Conservation (phyloP, 2,113 vertebrate species). For the Cygnus buccinator region DNA sequence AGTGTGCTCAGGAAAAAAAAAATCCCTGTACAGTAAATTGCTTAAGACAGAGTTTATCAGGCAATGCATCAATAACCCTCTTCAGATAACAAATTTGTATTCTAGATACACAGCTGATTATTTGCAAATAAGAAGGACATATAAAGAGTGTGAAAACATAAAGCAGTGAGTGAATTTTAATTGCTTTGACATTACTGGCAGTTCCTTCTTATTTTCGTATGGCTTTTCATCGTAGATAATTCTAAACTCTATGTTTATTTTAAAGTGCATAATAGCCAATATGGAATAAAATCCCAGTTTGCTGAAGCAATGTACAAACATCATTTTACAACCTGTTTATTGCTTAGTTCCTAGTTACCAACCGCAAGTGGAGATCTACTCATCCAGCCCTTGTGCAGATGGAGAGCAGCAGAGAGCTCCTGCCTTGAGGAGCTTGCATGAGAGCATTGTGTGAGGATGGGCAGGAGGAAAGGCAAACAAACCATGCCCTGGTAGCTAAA, state of each 20-base stretch:
- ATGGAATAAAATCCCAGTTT: slow-evolving; percentile 36
- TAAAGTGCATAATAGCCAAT: background rate
- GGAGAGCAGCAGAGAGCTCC: background rate
- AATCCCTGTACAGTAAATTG: background rate
- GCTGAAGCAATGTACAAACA: background rate
- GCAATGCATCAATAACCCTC: background rate
- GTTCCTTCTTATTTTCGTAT: slow-evolving; percentile 10
- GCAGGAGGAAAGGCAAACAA: background rate
- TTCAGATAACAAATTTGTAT: slow-evolving; percentile 3
- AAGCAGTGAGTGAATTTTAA: slow-evolving; percentile 19
- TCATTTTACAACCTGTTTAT: slow-evolving; percentile 40
- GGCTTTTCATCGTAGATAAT: slow-evolving; percentile 5
- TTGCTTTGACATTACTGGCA: slow-evolving; percentile 10
- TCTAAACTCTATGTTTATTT: slow-evolving; percentile 33
- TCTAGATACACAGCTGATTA: slow-evolving; percentile 34
- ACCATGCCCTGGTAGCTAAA: background rate
- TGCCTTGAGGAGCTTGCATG: background rate
- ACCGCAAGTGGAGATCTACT: background rate
- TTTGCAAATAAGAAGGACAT: slow-evolving; percentile 26
- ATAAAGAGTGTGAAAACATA: slow-evolving; percentile 8
- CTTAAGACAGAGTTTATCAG: background rate
- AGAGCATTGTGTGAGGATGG: fast-evolving
- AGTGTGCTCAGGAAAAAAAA: background rate
- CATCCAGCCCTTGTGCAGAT: background rate
- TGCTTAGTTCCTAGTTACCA: background rate